Conservation (phyloP, 1,140 invertebrate genomes). For the Drosophila obscura region DNA sequence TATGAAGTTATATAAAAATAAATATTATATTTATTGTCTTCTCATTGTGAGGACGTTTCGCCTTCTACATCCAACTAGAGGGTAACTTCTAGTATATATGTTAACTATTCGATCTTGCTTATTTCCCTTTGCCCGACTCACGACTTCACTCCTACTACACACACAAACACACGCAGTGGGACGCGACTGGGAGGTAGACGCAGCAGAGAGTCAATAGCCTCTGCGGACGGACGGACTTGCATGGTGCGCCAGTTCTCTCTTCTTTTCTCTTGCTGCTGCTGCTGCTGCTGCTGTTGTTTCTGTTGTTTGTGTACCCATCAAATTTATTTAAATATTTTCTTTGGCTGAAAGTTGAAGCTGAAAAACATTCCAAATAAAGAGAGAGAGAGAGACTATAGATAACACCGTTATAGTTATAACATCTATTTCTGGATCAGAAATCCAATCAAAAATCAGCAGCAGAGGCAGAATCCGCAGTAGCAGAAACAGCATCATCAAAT, state of each 20-base stretch:
- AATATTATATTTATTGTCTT: too few species aligned
- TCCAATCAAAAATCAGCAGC: neutral
- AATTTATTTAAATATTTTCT: slow-evolving; percentile 75
- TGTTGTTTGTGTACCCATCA: slow-evolving; percentile 63
- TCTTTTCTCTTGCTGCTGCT: neutral
- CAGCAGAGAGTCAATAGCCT: slow-evolving; percentile 9
- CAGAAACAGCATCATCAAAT: slow-evolving; percentile 16
- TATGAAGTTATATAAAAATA: too few species aligned
- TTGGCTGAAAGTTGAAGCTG: neutral
- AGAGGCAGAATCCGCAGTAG: neutral
- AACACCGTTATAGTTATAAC: slow-evolving; percentile 51
- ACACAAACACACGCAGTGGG: slow-evolving; percentile 20
- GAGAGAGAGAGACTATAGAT: slow-evolving; percentile 18
- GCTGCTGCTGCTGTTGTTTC: slow-evolving; percentile 3
- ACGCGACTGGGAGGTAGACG: neutral
- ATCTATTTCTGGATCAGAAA: slow-evolving; percentile 35
- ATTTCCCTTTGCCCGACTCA: slow-evolving; percentile 60
- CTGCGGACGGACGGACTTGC: slow-evolving; percentile 1
- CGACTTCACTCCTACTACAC: slow-evolving; percentile 60
- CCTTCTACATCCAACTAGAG: neutral
- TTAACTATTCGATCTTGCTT: slow-evolving; percentile 7
- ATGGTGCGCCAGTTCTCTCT: neutral
- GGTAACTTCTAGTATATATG: slow-evolving; percentile 11
- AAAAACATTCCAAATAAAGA: neutral
- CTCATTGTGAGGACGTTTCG: too few species aligned